A percentile compares a stretch with the other conserved stretches of the same genome.
Evolutionary conservation across 2,888 invertebrate species (phyloP).

Genomic region (Lacanobia wlatinum): DNA sequence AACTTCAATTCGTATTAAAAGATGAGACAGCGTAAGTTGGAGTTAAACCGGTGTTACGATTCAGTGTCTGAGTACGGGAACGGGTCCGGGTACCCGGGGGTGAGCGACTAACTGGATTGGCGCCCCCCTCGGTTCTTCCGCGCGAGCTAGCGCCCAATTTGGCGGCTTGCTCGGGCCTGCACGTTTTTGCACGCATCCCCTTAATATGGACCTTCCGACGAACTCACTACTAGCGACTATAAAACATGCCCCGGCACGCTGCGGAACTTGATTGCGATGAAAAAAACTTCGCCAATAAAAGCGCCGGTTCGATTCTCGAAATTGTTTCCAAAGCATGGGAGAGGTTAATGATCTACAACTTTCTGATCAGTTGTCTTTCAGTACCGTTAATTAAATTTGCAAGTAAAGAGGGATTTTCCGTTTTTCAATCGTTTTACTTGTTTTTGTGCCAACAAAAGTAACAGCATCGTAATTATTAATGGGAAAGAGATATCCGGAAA

Average conservation of each 20-base stretch:
- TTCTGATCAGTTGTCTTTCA: slow-evolving; percentile 56
- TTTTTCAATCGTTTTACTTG: slow-evolving; percentile 24
- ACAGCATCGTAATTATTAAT: slow-evolving; percentile 25
- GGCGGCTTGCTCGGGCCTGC: slow-evolving; percentile 75
- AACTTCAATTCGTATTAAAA: slow-evolving; percentile 64
- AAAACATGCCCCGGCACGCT: slow-evolving; percentile 67
- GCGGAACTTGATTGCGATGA: slow-evolving; percentile 66
- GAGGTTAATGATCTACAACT: slow-evolving; percentile 68
- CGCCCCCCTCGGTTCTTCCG: slow-evolving; percentile 75
- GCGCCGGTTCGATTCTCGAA: slow-evolving; percentile 65
- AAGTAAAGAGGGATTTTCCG: slow-evolving; percentile 17
- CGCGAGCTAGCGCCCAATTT: slow-evolving; percentile 82
- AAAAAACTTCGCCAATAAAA: slow-evolving; percentile 71
- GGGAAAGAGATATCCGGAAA: slow-evolving; percentile 24
- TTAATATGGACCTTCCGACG: slow-evolving; percentile 72
- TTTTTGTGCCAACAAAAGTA: slow-evolving; percentile 29
- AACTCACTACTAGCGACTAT: slow-evolving; percentile 64
- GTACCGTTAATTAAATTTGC: slow-evolving; percentile 61
- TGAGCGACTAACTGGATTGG: slow-evolving; percentile 77
- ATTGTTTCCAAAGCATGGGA: slow-evolving; percentile 54
- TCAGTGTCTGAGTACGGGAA: slow-evolving; percentile 60
- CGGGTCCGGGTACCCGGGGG: slow-evolving; percentile 48
- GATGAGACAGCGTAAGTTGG: slow-evolving; percentile 67
- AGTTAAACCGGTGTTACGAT: slow-evolving; percentile 71
- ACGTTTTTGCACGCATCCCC: slow-evolving; percentile 82